Evolutionary conservation across 2,797 vertebrate species (phyloP), one percentile per base, ranked within the genome.

Genomic region (Varecia variegata): DNA sequence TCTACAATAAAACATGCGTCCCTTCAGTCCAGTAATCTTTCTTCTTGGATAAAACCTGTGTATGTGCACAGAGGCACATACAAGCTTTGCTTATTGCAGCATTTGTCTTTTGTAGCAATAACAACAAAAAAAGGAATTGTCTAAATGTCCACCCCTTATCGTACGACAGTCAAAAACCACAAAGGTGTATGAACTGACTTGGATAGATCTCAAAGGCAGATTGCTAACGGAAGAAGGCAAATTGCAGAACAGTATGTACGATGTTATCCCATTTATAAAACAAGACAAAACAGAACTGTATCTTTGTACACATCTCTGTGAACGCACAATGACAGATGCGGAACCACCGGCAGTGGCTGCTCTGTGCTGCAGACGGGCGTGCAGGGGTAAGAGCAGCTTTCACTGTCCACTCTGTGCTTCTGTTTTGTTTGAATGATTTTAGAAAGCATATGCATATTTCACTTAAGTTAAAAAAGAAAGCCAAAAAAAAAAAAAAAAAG

Each of bases 381-480:
- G 35, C 9, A 21, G 12, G 14, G 30, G 27, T 0, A 5, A 5
- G 17, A 23, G 25, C 45, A 10, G 62, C 11, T 45, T 71, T 77
- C 80, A 15, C 60, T 87, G n/a, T 77, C 43, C 65, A 5, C 40
- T 65, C 54, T 12, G 70, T 18, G 67, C 43, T 93, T 67, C 62
- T 54, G 60, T 62, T 54, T 62, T 58, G 54, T 74, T 7, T 40
- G 71, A 56, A 70, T 0, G 0, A 54, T 74, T 68, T 94, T 25
- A 27, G 74, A 88, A 56, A 25, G 47, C n/a, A 32, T 13, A 45
- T 84, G 71, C 50, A n/a, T 60, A 43, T 93, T 87, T 68, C 65
- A 30, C 21, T 47, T 85, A 38, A 35, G 38, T 50, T 73, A 30
- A 80, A 86, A 94, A 94, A 70, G 30, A 45, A 68, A 94, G 54